These are phyloP conservation scores for Trachelus tabidus DNA, from an alignment of 2,888 invertebrate genomes.

Conservation along the genomic window DNA sequence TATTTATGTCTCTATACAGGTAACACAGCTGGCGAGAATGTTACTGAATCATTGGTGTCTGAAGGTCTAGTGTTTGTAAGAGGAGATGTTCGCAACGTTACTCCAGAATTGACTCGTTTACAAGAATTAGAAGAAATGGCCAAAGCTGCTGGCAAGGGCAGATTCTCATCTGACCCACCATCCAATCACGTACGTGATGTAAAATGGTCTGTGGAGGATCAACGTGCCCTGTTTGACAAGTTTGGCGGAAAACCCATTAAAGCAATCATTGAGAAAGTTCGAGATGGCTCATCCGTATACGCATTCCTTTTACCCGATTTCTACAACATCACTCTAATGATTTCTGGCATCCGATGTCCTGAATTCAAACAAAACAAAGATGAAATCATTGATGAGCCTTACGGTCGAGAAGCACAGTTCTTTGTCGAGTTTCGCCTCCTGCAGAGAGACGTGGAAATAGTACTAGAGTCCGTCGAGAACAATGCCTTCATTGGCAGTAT, in stretches of 20 bases:
- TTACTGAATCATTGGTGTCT: slow-evolving; percentile 87
- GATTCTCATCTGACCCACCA: slow-evolving; percentile 71
- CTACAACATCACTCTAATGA: slow-evolving; percentile 92
- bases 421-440: slow-evolving; percentile 92
- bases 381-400: slow-evolving; percentile 70
- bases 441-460: slow-evolving; percentile 90
- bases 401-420: slow-evolving; percentile 91
- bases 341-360: slow-evolving; percentile 90
- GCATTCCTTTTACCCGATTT: slow-evolving; percentile 91
- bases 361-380: slow-evolving; percentile 77
- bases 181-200: slow-evolving; percentile 85
- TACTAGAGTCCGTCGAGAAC: slow-evolving; percentile 92
- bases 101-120: slow-evolving; percentile 76
- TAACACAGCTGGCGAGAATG: slow-evolving; percentile 80
- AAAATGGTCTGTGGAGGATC: slow-evolving; percentile 90
- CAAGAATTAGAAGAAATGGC: slow-evolving; percentile 91
- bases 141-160: slow-evolving; percentile 87
- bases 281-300: slow-evolving; percentile 96
- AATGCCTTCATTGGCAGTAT: slow-evolving; percentile 94
- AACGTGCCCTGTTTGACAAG: slow-evolving; percentile 85
- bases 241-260: slow-evolving; percentile 86
- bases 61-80: slow-evolving; percentile 91
- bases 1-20: slow-evolving; percentile 55
- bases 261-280: slow-evolving; percentile 96
- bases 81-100: slow-evolving; percentile 73